Evolutionary conservation across 2,888 invertebrate genomes (phyloP).

Genomic region (Lydus trimaculatus): DNA sequence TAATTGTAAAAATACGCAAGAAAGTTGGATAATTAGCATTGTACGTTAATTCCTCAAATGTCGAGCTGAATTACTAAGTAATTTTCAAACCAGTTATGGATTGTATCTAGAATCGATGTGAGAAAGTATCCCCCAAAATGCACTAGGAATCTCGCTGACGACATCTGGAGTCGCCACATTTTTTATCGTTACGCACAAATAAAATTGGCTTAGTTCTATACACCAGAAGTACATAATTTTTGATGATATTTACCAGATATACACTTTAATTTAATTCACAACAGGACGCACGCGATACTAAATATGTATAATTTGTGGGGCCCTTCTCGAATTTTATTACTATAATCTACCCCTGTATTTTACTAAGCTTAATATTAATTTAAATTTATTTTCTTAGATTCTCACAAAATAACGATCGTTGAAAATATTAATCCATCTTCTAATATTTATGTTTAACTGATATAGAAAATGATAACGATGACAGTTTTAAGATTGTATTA

Average conservation of each 20-base stretch:
- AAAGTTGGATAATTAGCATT: too few relatives aligned
- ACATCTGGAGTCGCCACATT: too few relatives aligned
- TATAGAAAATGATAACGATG: background rate
- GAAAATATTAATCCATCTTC: background rate
- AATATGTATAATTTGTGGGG: conserved; percentile 57
- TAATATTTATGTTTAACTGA: background rate
- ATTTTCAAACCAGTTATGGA: background rate
- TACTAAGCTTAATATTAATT: conserved; percentile 46
- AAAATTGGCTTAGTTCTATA: conserved; percentile 16
- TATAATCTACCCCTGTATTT: conserved; percentile 48
- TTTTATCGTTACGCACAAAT: background rate
- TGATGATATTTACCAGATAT: conserved; percentile 60
- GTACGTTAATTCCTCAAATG: too few relatives aligned
- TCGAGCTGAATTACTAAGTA: too few relatives aligned
- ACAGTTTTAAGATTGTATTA: background rate
- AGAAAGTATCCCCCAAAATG: too few relatives aligned
- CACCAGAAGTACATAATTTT: conserved; percentile 58
- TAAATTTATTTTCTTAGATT: conserved; percentile 38
- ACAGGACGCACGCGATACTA: conserved; percentile 57
- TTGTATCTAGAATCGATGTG: too few relatives aligned
- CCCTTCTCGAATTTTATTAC: conserved; percentile 55
- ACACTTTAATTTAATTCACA: conserved; percentile 59
- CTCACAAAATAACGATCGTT: background rate
- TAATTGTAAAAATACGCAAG: too few relatives aligned
- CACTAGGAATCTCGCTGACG: too few relatives aligned